Conservation (phyloP, 1,140 invertebrate genomes). For the Apolygus lucorum region DNA sequence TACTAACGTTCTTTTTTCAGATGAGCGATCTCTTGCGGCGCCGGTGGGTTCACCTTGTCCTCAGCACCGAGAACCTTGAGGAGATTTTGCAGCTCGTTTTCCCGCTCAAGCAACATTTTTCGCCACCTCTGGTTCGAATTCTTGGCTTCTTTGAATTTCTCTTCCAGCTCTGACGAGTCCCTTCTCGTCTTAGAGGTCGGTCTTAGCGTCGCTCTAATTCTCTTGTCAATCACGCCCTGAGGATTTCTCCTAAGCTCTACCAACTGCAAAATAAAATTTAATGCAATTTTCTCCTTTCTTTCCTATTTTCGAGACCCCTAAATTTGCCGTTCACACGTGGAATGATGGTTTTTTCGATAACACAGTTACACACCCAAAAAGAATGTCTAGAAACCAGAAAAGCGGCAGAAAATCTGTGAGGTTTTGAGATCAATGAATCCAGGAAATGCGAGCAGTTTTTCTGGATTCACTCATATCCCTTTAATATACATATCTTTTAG, state of each 20-base stretch:
- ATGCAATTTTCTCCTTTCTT: not conserved
- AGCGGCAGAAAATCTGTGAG: too few relatives aligned
- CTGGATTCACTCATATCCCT: too few relatives aligned
- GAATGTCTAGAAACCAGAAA: too few relatives aligned
- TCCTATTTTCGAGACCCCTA: too few relatives aligned
- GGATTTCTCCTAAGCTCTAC: constrained; percentile 83
- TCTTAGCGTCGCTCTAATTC: constrained; percentile 65
- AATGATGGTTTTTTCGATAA: too few relatives aligned
- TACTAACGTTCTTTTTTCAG: constrained; percentile 31
- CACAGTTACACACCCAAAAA: too few relatives aligned
- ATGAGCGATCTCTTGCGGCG: constrained; percentile 25
- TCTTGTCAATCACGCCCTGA: constrained; percentile 68
- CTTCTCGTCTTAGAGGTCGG: constrained; percentile 61
- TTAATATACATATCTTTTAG: too few relatives aligned
- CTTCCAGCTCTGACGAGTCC: constrained; percentile 66
- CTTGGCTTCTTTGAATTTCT: constrained; percentile 67
- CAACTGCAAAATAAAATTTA: constrained; percentile 49
- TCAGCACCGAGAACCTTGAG: constrained; percentile 42
- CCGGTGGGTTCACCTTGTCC: constrained; percentile 18
- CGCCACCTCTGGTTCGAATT: constrained; percentile 66
- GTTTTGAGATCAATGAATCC: too few relatives aligned
- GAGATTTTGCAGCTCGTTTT: constrained; percentile 62
- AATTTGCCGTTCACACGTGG: too few relatives aligned
- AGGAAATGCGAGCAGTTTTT: too few relatives aligned
- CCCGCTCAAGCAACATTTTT: constrained; percentile 66